phyloP scores from a whole-genome alignment of 2,888 invertebrate genomes.

The Spisula subtruncata region DNA sequence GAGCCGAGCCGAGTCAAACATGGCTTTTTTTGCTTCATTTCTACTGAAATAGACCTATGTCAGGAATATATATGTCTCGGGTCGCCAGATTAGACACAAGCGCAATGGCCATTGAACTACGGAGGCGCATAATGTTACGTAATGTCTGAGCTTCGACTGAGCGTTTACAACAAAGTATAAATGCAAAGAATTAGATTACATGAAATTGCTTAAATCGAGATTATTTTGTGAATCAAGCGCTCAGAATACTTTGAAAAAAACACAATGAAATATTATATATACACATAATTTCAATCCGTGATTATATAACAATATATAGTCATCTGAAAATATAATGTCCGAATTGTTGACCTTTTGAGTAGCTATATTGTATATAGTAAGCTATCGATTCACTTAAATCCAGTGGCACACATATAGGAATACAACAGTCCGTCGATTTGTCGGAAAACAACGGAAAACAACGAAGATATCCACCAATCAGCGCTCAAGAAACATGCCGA shows the following conservation, averaged over 20 bases:
- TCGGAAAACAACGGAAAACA: not conserved
- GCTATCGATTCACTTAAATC: not conserved
- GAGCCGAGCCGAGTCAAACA: too few species aligned
- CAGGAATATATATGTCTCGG: too few species aligned
- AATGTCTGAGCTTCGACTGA: not conserved
- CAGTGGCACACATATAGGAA: not conserved
- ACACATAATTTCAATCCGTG: not conserved
- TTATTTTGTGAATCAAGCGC: too few species aligned
- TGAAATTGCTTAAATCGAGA: too few species aligned
- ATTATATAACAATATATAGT: not conserved
- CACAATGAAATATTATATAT: not conserved
- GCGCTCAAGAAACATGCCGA: not conserved
- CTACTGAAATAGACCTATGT: too few species aligned
- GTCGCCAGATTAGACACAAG: too few species aligned
- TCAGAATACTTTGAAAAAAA: not conserved
- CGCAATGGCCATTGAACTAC: too few species aligned
- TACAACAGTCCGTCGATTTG: not conserved
- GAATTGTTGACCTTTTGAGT: not conserved
- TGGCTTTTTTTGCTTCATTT: too few species aligned
- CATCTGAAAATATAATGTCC: constrained; percentile 17
- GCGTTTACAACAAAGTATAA: too few species aligned
- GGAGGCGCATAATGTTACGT: too few species aligned
- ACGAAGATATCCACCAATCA: not conserved
- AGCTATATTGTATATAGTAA: not conserved
- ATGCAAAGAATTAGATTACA: too few species aligned